These are phyloP conservation scores for Oikopleura dioica DNA, from an alignment of 23 tunicate species.

Conservation along the genomic window DNA sequence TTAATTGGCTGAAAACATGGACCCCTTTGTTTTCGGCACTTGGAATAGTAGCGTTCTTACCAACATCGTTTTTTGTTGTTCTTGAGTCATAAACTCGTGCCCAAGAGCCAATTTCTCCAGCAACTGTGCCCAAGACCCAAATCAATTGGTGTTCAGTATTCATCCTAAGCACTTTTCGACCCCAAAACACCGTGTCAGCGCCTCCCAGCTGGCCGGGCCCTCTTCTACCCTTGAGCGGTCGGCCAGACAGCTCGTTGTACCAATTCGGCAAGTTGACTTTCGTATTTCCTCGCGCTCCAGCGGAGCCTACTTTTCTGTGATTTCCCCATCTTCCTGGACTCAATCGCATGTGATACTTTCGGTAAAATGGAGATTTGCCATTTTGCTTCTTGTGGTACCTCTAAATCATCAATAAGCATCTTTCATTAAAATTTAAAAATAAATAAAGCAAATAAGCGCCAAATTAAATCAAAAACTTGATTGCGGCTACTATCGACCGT, in stretches of 20 bases:
- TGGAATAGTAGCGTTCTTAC: too few species aligned
- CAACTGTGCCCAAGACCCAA: conserved; percentile 58
- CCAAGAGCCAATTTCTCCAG: conserved; percentile 70
- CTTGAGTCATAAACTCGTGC: conserved; percentile 40
- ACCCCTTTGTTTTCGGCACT: too few species aligned
- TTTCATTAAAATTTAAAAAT: too few species aligned
- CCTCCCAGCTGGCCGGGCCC: conserved; percentile 99
- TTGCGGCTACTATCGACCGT: too few species aligned
- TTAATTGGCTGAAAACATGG: too few species aligned
- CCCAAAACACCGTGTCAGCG: conserved; percentile 11
- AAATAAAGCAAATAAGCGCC: too few species aligned
- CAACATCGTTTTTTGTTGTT: conserved; percentile 5
- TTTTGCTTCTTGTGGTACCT: not conserved
- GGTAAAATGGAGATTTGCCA: not conserved
- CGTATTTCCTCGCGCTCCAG: not conserved
- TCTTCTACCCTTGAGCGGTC: conserved; percentile 40
- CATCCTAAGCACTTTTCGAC: conserved; percentile 30
- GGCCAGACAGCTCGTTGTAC: conserved; percentile 16
- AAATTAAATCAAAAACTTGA: too few species aligned
- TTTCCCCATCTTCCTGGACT: not conserved
- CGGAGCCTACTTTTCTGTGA: not conserved
- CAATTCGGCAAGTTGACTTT: not conserved
- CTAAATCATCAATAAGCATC: too few species aligned
- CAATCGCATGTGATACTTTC: not conserved
- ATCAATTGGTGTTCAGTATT: conserved; percentile 68